Conservation (phyloP, 1,140 invertebrate genomes). For the Bombus sibiricus region DNA sequence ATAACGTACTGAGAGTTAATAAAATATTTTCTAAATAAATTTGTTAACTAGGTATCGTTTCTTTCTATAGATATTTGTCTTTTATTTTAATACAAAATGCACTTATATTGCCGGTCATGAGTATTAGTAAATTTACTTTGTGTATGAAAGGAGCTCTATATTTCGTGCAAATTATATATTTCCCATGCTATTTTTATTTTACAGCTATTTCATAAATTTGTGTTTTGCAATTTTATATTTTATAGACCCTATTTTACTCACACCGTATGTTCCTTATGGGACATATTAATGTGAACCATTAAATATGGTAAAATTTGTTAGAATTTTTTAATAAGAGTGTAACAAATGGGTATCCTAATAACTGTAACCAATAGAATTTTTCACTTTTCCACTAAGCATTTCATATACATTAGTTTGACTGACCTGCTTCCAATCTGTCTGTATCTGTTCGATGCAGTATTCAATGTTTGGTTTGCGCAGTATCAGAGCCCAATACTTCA, state of each 20-base stretch:
- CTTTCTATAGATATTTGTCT: too few relatives aligned
- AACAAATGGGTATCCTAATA: not conserved
- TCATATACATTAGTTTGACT: not conserved
- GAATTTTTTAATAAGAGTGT: not conserved
- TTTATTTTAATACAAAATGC: too few relatives aligned
- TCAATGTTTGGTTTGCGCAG: constrained; percentile 18
- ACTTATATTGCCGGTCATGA: too few relatives aligned
- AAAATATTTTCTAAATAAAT: too few relatives aligned
- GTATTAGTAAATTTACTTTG: too few relatives aligned
- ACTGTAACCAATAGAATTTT: not conserved
- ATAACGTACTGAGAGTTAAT: too few relatives aligned
- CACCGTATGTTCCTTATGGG: too few relatives aligned
- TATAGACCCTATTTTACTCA: not conserved
- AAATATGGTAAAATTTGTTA: not conserved
- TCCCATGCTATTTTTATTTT: not conserved
- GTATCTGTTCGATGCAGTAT: constrained; percentile 57
- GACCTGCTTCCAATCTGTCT: constrained; percentile 61
- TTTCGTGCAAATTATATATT: too few relatives aligned
- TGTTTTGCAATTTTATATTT: too few relatives aligned
- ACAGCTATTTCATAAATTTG: not conserved
- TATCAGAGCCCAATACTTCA: constrained; percentile 50
- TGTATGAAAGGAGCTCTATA: too few relatives aligned
- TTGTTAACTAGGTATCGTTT: too few relatives aligned
- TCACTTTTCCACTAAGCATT: not conserved
- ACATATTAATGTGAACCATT: not conserved